phyloP scores from a whole-genome alignment of 2,113 vertebrate genomes.

The Hystrix cristata region DNA sequence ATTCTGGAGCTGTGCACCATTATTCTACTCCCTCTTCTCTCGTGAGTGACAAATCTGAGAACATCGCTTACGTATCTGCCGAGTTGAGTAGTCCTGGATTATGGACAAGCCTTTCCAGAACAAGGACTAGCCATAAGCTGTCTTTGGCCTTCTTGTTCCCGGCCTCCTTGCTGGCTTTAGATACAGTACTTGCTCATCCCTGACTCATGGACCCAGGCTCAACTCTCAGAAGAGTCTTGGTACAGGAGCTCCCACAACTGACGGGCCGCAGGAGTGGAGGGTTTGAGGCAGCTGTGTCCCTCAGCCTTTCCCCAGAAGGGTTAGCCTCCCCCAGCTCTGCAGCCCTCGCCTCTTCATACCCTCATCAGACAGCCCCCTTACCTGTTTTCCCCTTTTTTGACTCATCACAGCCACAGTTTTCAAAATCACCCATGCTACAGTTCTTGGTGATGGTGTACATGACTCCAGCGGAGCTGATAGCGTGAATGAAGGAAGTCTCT shows the following conservation, averaged over 20 bases:
- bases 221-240: neutral
- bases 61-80: neutral
- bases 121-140: neutral
- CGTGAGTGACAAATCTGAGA: neutral
- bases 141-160: neutral
- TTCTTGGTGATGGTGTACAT: conserved; percentile 98
- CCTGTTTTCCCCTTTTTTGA: conserved; percentile 94
- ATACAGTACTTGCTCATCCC: neutral
- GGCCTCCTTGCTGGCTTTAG: neutral
- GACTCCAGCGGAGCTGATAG: conserved; percentile 97
- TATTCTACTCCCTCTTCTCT: neutral
- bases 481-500: conserved; percentile 96
- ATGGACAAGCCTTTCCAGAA: neutral
- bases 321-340: neutral
- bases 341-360: neutral
- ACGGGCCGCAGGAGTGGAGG: neutral
- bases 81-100: neutral
- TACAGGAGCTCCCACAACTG: neutral
- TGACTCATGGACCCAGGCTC: neutral
- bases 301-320: neutral
- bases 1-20: neutral
- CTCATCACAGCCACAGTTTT: conserved; percentile 97
- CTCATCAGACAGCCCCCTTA: conserved; percentile 77
- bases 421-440: conserved; percentile 98
- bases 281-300: neutral